Evolutionary conservation across 2,113 vertebrate genomes (phyloP), one percentile per base, ranked within the genome.

Genomic region (Aspidoscelis tigris): DNA sequence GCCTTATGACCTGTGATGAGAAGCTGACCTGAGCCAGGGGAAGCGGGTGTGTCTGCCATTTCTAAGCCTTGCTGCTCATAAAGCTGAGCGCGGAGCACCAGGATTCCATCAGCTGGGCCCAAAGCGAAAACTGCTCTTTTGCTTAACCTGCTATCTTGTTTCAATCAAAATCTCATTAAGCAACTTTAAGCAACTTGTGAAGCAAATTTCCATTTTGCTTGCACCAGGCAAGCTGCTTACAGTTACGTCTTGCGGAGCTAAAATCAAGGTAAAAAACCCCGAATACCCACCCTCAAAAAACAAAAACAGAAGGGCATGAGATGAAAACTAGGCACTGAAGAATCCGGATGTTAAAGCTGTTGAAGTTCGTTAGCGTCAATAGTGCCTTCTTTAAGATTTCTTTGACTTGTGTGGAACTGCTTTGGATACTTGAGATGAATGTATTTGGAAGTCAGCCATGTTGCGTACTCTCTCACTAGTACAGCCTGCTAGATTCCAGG

Each of bases 21-120:
- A 3, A n/a, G 7, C n/a, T 4, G 2, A n/a, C 0, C 39, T 12
- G 3, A 80, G 10, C 79, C 26, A 1, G 53, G 1, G 7, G 47
- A 41, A 71, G 0, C 18, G 50, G 79, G 22, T 39, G 18, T 41
- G 0, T 0, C 78, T 44, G 0, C 39, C 68, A 0, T 10, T 5
- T 65, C 61, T 47, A 65, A 50, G 10, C 58, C 7, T 64, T 10
- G 71, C 76, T 47, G 39, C 0, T 12, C 21, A 12, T 0, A 77
- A 33, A 82, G 12, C 1, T 61, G 0, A 50, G n/a, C 41, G 50
- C 16, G 70, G 80, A 69, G 39, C 43, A 24, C 73, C 71, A 78
- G 85, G n/a, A 47, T 84, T 85, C 66, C 16, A 2, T 8, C 65
- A 20, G 85, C 66, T 81, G 3, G 0, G n/a, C 26, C 76, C 77